These are phyloP conservation scores for Nematolebias whitei DNA, from an alignment of 2,113 vertebrate genomes.

Conservation along the genomic window DNA sequence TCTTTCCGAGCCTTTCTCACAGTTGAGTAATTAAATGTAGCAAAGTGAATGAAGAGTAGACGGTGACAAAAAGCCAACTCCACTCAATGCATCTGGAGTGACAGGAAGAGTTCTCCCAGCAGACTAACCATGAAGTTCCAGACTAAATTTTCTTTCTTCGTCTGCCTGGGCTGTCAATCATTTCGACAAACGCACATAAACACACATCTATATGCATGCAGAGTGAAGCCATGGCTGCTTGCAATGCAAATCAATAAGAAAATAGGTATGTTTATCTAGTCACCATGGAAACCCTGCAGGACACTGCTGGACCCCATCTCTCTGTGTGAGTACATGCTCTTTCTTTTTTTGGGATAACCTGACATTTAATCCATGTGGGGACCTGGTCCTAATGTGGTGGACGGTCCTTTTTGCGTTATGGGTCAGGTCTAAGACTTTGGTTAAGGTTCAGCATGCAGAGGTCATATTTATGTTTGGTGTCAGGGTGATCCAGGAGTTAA, in stretches of 20 bases:
- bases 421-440: no score
- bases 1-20: neutral
- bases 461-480: no score
- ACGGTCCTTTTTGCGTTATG: no score
- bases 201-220: slow-evolving; percentile 10
- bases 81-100: slow-evolving; percentile 10
- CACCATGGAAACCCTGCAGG: slow-evolving; percentile 55
- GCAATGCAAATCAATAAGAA: slow-evolving; percentile 29
- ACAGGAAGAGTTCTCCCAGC: slow-evolving; percentile 5
- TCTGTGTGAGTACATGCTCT: slow-evolving; percentile 3
- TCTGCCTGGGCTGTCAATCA: slow-evolving; percentile 24
- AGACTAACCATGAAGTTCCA: slow-evolving; percentile 18
- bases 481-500: no score
- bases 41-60: slow-evolving; percentile 2
- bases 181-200: slow-evolving; percentile 11
- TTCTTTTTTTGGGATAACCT: neutral
- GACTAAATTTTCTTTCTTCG: slow-evolving; percentile 14
- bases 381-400: no score
- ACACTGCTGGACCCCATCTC: slow-evolving; percentile 1
- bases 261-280: slow-evolving; percentile 35
- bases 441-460: no score
- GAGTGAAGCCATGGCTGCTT: slow-evolving; percentile 5
- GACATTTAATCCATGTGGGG: no score
- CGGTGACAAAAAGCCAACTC: slow-evolving; percentile 14
- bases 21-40: slow-evolving; percentile 22